These are phyloP conservation scores for Emydoidea blandingii DNA, from an alignment of 2,797 vertebrate species.

Conservation along the genomic window DNA sequence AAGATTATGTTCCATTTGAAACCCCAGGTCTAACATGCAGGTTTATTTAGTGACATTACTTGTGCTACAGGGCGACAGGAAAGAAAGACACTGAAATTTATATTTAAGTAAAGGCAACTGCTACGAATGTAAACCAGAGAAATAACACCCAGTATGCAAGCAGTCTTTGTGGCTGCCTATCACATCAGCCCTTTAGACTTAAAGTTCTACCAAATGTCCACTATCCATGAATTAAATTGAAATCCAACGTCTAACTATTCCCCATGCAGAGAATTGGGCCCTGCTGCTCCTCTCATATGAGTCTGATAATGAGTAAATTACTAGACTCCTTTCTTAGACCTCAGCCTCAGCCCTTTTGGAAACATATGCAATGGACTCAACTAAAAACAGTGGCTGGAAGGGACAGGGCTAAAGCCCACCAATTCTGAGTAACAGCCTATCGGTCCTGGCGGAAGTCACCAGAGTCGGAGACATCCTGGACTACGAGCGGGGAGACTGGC, in stretches of 20 bases:
- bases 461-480: too few relatives aligned
- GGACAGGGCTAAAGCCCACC: background rate
- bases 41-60: background rate
- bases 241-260: background rate
- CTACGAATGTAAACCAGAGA: background rate
- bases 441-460: too few relatives aligned
- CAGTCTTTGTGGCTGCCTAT: background rate
- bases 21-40: background rate
- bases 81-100: background rate
- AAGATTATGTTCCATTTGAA: background rate
- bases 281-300: background rate
- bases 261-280: background rate
- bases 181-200: rapidly evolving
- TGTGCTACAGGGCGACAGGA: background rate
- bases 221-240: background rate
- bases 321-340: background rate
- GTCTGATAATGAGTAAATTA: background rate
- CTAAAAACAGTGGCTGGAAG: background rate
- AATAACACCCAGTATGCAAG: background rate
- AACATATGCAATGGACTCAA: background rate
- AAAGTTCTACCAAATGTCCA: background rate
- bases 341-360: background rate
- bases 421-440: background rate
- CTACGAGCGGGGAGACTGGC: too few relatives aligned
- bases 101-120: background rate